A percentile compares a stretch with the other conserved stretches of the same genome.
These are phyloP conservation scores for Paguma larvata DNA, from an alignment of 2,797 vertebrate species.

Conservation along the genomic window DNA sequence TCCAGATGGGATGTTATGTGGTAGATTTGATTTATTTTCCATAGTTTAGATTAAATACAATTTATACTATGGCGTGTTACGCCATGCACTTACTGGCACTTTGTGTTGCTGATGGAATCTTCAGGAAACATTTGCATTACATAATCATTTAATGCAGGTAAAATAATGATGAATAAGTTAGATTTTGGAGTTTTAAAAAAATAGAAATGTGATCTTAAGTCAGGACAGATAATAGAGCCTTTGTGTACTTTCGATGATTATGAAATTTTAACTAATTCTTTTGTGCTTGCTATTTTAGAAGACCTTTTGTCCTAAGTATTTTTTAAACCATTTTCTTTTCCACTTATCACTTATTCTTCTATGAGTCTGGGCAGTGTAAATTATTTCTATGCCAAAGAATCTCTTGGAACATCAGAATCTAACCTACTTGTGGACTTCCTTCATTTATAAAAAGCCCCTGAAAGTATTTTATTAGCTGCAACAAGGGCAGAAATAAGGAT, in stretches of 20 bases:
- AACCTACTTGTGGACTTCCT: constrained; percentile 31
- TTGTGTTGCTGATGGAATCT: background rate
- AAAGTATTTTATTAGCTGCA: constrained; percentile 15
- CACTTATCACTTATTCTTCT: background rate
- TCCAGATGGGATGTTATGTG: background rate
- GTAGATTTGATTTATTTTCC: constrained; percentile 27
- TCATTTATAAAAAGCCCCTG: background rate
- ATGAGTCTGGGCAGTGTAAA: background rate
- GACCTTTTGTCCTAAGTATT: constrained; percentile 57
- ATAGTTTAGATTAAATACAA: background rate
- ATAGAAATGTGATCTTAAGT: background rate
- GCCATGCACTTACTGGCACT: background rate
- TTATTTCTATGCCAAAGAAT: constrained; percentile 50
- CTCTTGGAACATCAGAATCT: background rate
- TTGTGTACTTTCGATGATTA: background rate
- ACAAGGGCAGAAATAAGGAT: background rate
- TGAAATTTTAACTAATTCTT: constrained; percentile 26
- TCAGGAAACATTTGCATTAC: constrained; percentile 40
- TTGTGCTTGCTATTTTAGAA: constrained; percentile 26
- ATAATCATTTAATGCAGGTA: constrained; percentile 28
- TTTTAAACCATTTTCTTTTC: background rate
- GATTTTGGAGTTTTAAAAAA: constrained; percentile 7
- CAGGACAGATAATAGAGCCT: background rate
- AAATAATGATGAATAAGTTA: constrained; percentile 38
- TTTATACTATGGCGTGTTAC: background rate